phyloP scores from a whole-genome alignment of 2,888 invertebrate species.

The Automeris io region DNA sequence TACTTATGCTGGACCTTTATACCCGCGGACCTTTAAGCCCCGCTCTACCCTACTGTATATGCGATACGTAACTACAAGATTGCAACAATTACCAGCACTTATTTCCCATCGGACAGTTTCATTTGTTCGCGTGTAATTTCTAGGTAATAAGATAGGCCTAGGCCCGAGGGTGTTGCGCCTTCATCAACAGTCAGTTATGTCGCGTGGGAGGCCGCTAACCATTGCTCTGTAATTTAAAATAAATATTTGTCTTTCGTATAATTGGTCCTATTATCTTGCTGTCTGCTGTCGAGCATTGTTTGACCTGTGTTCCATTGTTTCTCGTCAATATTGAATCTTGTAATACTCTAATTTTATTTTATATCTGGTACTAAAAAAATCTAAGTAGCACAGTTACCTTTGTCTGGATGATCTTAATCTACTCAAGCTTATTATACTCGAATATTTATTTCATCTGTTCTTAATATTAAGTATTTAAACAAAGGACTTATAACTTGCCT shows the following conservation, averaged over 20 bases:
- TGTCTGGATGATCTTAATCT: too few relatives aligned
- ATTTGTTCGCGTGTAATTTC: constrained; percentile 13
- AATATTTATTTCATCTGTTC: too few relatives aligned
- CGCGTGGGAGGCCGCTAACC: constrained; percentile 62
- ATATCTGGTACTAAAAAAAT: too few relatives aligned
- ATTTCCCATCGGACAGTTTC: constrained; percentile 15
- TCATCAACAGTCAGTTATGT: constrained; percentile 57
- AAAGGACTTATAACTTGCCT: too few relatives aligned
- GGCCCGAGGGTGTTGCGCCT: constrained; percentile 42
- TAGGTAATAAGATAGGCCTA: constrained; percentile 33
- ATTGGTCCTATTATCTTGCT: constrained; percentile 50
- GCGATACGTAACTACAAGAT: too few relatives aligned
- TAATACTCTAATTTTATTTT: too few relatives aligned
- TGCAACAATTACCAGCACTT: neutral
- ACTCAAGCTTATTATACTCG: too few relatives aligned
- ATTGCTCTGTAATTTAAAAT: constrained; percentile 56
- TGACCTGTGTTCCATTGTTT: neutral
- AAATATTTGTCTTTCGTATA: constrained; percentile 69
- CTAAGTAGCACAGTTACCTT: too few relatives aligned
- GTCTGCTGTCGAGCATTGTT: neutral
- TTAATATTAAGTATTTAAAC: too few relatives aligned
- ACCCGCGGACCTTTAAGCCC: too few relatives aligned
- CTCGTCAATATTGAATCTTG: neutral
- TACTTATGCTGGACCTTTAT: too few relatives aligned
- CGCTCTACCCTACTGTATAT: too few relatives aligned